Evolutionary conservation across 2,113 vertebrate genomes (phyloP).

Genomic region (Pycnonotus jocosus): DNA sequence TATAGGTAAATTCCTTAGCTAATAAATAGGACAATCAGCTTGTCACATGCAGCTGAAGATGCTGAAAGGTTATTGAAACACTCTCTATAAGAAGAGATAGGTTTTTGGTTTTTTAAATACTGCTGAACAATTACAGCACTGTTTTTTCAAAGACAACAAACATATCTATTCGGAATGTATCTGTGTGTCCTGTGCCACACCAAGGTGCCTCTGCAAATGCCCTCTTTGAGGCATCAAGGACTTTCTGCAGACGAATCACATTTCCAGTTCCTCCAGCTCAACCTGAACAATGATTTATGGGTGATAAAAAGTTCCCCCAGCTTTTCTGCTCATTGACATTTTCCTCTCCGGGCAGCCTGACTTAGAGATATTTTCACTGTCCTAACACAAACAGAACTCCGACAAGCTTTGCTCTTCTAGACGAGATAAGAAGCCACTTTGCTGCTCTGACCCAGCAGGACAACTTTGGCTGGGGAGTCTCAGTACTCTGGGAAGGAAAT

Average conservation of each 20-base stretch:
- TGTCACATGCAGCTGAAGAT: not conserved
- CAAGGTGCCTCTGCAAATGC: not conserved
- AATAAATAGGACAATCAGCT: not conserved
- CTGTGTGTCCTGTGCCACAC: not conserved
- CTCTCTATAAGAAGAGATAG: not conserved
- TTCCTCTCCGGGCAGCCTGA: not conserved
- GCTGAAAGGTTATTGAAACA: not conserved
- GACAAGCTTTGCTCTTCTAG: not conserved
- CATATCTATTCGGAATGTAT: not conserved
- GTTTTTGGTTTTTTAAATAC: not conserved
- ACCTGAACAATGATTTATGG: not conserved
- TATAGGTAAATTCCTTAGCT: not conserved
- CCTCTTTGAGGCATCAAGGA: not conserved
- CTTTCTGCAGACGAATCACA: not conserved
- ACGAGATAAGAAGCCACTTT: not conserved
- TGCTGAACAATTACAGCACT: not conserved
- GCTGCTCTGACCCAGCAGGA: not conserved
- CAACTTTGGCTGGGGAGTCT: not conserved
- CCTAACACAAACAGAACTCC: not conserved
- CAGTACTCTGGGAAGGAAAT: not conserved
- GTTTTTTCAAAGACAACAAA: not conserved
- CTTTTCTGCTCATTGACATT: not conserved
- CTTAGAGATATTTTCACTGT: not conserved
- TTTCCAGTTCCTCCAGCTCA: conserved; percentile 12
- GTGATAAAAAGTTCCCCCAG: not conserved